A percentile compares a stretch with the other conserved stretches of the same genome.
Evolutionary conservation across 2,113 vertebrate genomes (phyloP).

Genomic region (Centropus bengalensis): DNA sequence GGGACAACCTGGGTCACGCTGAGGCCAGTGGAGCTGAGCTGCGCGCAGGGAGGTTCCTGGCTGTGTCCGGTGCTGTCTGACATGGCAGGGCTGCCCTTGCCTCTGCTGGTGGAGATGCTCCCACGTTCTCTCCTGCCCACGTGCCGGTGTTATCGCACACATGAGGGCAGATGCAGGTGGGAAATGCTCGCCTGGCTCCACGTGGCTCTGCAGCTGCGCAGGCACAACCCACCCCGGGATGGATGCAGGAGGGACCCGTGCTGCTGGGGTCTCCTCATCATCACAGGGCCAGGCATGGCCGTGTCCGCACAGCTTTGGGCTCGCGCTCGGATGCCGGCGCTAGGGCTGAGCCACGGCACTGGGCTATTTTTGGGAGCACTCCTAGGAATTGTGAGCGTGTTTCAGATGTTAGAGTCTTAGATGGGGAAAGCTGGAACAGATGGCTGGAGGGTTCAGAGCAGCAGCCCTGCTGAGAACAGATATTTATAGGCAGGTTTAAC

Average conservation of each 20-base stretch:
- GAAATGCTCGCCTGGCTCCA: neutral
- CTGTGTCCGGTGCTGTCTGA: neutral
- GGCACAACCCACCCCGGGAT: neutral
- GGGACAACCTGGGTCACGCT: neutral
- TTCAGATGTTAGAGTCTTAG: slow-evolving; percentile 79
- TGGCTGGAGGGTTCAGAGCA: slow-evolving; percentile 79
- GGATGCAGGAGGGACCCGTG: neutral
- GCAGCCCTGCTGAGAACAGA: slow-evolving; percentile 77
- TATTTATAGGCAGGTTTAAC: slow-evolving; percentile 81
- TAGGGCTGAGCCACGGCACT: neutral
- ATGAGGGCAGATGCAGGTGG: neutral
- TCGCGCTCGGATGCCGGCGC: neutral
- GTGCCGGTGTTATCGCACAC: accelerated
- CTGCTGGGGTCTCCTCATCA: neutral
- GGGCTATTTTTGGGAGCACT: slow-evolving; percentile 79
- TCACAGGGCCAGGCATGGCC: neutral
- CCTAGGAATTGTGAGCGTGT: slow-evolving; percentile 74
- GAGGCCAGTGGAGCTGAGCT: neutral
- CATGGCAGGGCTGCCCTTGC: accelerated
- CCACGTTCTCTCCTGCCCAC: neutral
- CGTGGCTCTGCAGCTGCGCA: neutral
- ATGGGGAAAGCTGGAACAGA: slow-evolving; percentile 79
- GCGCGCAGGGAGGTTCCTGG: neutral
- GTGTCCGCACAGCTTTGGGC: neutral
- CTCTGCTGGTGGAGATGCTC: neutral